phyloP scores from a whole-genome alignment of 2,113 vertebrate species.

The Elephas maximus region DNA sequence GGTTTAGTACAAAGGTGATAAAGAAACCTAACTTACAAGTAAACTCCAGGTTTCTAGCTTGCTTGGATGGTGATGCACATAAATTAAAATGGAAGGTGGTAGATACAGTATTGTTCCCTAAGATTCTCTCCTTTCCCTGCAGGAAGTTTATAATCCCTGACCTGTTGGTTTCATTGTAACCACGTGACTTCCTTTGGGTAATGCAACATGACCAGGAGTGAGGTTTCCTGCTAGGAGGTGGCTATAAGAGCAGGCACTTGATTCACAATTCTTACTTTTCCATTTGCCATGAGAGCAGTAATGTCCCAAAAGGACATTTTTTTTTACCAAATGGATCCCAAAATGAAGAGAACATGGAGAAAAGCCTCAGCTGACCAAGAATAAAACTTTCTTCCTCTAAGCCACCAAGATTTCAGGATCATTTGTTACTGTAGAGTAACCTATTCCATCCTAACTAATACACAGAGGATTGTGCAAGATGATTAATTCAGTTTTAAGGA shows the following conservation, averaged over 20 bases:
- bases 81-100: neutral
- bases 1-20: neutral
- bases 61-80: neutral
- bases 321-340: neutral
- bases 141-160: neutral
- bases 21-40: neutral
- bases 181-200: neutral
- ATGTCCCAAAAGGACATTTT: neutral
- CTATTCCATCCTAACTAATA: neutral
- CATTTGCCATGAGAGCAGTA: neutral
- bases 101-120: neutral
- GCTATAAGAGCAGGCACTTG: neutral
- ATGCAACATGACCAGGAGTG: neutral
- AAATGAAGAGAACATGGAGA: neutral
- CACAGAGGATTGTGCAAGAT: neutral
- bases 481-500: neutral
- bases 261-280: neutral
- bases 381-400: neutral
- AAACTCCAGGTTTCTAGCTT: neutral
- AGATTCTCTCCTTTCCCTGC: neutral
- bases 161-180: neutral
- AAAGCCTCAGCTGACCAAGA: neutral
- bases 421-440: neutral
- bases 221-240: neutral
- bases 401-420: neutral